phyloP scores from a whole-genome alignment of 2,888 invertebrate species.

The Bembecia ichneumoniformis region DNA sequence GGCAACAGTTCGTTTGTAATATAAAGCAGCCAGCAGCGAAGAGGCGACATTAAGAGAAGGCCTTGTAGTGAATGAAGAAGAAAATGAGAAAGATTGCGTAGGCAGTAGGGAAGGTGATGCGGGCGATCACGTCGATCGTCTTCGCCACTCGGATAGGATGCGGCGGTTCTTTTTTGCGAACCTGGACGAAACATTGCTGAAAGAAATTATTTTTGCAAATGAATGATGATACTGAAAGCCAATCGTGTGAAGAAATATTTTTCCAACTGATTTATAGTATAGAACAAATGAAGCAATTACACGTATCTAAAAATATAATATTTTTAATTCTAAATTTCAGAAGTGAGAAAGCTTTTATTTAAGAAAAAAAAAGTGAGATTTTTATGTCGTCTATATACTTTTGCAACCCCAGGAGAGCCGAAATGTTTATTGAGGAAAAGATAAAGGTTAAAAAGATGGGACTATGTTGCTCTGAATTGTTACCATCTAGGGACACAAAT shows the following conservation, averaged over 20 bases:
- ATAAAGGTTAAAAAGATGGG: no score
- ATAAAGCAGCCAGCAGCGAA: constrained; percentile 33
- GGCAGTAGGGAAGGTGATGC: constrained; percentile 94
- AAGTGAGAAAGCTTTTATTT: no score
- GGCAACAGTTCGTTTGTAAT: constrained; percentile 17
- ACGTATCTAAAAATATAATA: no score
- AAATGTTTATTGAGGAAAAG: no score
- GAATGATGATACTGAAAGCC: constrained; percentile 49
- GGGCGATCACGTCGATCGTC: constrained; percentile 94
- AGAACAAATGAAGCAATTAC: neutral
- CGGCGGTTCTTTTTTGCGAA: constrained; percentile 91
- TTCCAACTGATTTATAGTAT: neutral
- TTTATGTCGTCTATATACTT: no score
- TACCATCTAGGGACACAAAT: no score
- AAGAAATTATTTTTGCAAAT: constrained; percentile 51
- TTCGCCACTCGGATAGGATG: constrained; percentile 94
- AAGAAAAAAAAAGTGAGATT: no score
- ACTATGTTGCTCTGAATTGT: no score
- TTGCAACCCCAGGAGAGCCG: no score
- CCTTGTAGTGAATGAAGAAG: constrained; percentile 96
- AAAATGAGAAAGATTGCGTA: constrained; percentile 94
- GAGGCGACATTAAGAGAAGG: constrained; percentile 77
- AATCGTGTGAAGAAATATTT: constrained; percentile 25
- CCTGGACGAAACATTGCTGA: constrained; percentile 86
- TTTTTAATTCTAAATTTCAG: no score